Base-by-base conservation (phyloP, 92 coral and sea anemone species). In the Epizoanthus scotinus region DNA sequence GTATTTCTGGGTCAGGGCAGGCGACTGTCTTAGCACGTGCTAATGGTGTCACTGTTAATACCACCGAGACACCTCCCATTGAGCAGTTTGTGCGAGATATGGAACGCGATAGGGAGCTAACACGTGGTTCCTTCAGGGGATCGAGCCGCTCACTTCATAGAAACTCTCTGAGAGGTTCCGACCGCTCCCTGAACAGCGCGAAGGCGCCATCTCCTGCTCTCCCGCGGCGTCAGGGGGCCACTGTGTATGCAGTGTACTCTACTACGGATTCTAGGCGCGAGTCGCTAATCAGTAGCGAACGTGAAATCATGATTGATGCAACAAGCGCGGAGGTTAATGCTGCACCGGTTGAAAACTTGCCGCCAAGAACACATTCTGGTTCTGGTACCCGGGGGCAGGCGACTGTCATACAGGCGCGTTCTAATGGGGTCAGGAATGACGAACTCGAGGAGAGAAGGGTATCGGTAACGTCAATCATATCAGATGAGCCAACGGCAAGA, bases 231-330 rank as follows among this genome's bases (percentile, higher is more conserved):
- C 81, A 75, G 20, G 55, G 57, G 8, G 25, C 81, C 55, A 75
- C 68, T 1, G 81, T 75, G 6, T 75, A 58, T 75, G 81, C 81
- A 15, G 81, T 75, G 21, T 75, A 59, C 68, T 38, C 81, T 5
- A 57, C 68, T 26, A 75, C 81, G 22, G 17, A 40, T 25, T 18
- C 26, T 36, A 63, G 56, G 7, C 60, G 25, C 57, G 81, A 59
- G 34, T 75, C 81, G 2, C 24, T 75, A 57, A 40, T 58, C 19
- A 75, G 54, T 21, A 75, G 14, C 25, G 69, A 36, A 21, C 40
- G 34, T 64, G 86, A 86, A 36, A 85, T 88, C 14, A 78, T 88
- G 64, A 88, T 88, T 49, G 91, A 88, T 73, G 85, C 83, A 6
- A 88, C 91, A 20, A 77, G 61, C 26, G 73, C 83, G 61, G 77